Base-by-base conservation (phyloP, 1,140 invertebrate genomes). In the Hydropsyche tenuis region DNA sequence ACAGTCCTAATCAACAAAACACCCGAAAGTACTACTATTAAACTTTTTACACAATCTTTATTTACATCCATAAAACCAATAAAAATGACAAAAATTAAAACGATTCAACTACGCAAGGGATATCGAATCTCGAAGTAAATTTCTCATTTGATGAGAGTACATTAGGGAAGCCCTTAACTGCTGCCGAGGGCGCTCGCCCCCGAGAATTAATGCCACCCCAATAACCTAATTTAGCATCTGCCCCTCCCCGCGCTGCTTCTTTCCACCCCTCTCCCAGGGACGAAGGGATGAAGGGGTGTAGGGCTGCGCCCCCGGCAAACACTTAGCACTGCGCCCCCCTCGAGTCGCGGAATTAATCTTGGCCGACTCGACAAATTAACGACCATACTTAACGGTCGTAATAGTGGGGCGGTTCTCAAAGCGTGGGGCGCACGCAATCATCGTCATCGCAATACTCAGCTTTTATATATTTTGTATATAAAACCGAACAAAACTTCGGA, bases 211-310 rank as follows among this genome's bases (percentile, higher is more conserved):
- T 69, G 23, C 46, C 25, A 23, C 65, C 46, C 65, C 65, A 69
- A 69, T 69, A 69, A 69, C 46, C 65, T 51, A 69, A 69, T 69
- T 69, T 69, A 42, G 43, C 60, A 1, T 63, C 30, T 5, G n/a
- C 30, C 63, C 37, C 14, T 43, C 16, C 23, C 30, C 11, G 18
- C 60, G n/a, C n/a, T n/a, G n/a, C n/a, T n/a, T n/a, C n/a, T n/a
- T n/a, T n/a, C n/a, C n/a, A n/a, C n/a, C n/a, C n/a, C n/a, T n/a
- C n/a, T n/a, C n/a, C n/a, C n/a, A n/a, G n/a, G n/a, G n/a, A 4
- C 30, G 30, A 9, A 9, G 30, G 30, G 30, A 3, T 9, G 3
- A 3, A 3, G 30, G 30, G 30, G 30, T 9, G 30, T 4, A 37
- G 30, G 30, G 30, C 30, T 37, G 30, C 3, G 30, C 30, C 30